These are phyloP conservation scores for Aleiodes sp. DNA, from an alignment of 1,140 invertebrate species.

Conservation along the genomic window DNA sequence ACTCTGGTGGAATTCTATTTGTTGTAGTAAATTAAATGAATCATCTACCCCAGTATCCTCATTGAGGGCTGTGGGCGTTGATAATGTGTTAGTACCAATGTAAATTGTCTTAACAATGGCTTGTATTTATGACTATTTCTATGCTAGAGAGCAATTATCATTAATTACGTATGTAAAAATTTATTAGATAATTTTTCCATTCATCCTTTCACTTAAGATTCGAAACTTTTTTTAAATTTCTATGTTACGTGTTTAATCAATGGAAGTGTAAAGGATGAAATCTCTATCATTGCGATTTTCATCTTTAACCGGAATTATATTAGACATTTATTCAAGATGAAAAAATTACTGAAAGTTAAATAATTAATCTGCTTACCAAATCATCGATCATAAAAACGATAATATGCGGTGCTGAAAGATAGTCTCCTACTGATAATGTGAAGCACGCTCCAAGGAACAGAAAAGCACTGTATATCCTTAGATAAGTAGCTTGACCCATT, in stretches of 20 bases:
- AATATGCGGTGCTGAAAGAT: slow-evolving; percentile 65
- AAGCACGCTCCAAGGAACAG: slow-evolving; percentile 21
- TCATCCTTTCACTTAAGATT: too few species aligned
- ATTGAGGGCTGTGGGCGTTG: slow-evolving; percentile 51
- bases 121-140: slow-evolving; percentile 50
- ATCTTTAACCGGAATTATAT: background rate
- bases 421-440: slow-evolving; percentile 37
- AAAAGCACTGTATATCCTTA: slow-evolving; percentile 14
- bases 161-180: slow-evolving; percentile 46
- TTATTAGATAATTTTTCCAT: background rate
- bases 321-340: background rate
- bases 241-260: background rate
- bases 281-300: background rate
- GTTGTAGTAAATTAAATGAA: slow-evolving; percentile 34
- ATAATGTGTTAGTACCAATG: slow-evolving; percentile 47
- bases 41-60: slow-evolving; percentile 45
- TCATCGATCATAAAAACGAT: slow-evolving; percentile 72
- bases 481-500: too few species aligned
- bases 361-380: too few species aligned
- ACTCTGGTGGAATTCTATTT: slow-evolving; percentile 47
- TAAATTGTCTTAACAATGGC: slow-evolving; percentile 61
- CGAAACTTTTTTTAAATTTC: background rate
- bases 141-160: slow-evolving; percentile 45
- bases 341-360: too few species aligned
- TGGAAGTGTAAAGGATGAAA: background rate